Evolutionary conservation across 2,888 invertebrate species (phyloP).

Genomic region (Phaedon cochleariae): DNA sequence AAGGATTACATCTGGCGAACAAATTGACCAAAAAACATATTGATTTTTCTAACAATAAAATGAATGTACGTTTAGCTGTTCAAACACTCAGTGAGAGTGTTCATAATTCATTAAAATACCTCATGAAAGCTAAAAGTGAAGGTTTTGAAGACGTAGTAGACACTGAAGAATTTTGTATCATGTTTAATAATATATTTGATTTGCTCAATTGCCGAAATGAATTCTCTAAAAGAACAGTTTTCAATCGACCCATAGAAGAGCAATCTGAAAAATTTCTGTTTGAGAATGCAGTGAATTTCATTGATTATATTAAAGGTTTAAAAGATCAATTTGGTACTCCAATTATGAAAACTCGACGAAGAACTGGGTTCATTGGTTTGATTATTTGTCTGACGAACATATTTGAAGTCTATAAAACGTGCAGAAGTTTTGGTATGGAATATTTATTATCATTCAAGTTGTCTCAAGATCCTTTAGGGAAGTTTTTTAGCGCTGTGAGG

Average conservation of each 20-base stretch:
- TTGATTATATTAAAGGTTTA: neutral
- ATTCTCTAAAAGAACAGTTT: neutral
- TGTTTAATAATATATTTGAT: neutral
- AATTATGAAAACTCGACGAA: neutral
- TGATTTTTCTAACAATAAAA: neutral
- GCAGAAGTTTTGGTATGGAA: neutral
- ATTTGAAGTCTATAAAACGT: neutral
- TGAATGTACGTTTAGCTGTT: constrained; percentile 1
- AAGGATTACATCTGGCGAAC: neutral
- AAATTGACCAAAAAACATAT: neutral
- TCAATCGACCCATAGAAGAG: neutral
- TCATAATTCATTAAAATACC: neutral
- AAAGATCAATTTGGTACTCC: neutral
- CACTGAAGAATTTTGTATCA: neutral
- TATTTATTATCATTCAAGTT: neutral
- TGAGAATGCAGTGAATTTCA: neutral
- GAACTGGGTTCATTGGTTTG: neutral
- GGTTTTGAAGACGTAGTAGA: neutral
- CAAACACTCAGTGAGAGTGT: constrained; percentile 4
- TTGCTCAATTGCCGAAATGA: neutral
- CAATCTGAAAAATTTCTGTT: neutral
- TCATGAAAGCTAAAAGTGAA: neutral
- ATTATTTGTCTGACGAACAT: neutral
- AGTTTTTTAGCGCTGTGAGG: neutral
- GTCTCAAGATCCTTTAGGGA: neutral